Evolutionary conservation across 1,140 invertebrate species (phyloP).

Genomic region (Thaumatotibia leucotreta): DNA sequence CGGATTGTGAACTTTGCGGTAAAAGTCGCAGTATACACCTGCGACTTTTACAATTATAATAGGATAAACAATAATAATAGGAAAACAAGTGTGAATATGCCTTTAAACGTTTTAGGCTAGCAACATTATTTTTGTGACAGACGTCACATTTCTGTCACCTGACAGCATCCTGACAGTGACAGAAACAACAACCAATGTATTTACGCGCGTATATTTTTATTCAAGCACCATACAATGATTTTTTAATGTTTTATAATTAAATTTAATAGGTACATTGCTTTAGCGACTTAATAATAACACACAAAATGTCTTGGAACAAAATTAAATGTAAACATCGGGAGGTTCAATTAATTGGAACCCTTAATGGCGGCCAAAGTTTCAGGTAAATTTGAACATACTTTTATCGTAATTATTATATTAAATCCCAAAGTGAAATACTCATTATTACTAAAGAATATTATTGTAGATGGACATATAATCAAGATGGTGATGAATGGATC

Average conservation of each 20-base stretch:
- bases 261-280: neutral
- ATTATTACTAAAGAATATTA: conserved; percentile 36
- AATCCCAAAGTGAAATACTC: conserved; percentile 18
- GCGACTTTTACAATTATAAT: too few species aligned
- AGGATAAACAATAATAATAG: too few species aligned
- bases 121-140: neutral
- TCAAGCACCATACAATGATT: neutral
- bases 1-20: too few species aligned
- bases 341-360: conserved; percentile 83
- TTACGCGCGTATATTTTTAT: neutral
- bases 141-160: neutral
- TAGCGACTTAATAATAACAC: neutral
- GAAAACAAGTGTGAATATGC: neutral
- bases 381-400: conserved; percentile 73
- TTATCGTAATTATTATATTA: too few species aligned
- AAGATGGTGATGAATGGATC: conserved; percentile 79
- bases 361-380: conserved; percentile 91
- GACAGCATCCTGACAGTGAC: neutral
- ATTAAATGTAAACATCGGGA: conserved; percentile 74
- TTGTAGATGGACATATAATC: conserved; percentile 81
- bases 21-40: too few species aligned
- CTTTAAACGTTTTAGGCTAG: neutral
- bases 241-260: neutral
- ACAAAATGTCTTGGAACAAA: conserved; percentile 62
- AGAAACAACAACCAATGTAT: neutral